Evolutionary conservation across 2,797 vertebrate species (phyloP).

Genomic region (Lateolabrax maculatus): DNA sequence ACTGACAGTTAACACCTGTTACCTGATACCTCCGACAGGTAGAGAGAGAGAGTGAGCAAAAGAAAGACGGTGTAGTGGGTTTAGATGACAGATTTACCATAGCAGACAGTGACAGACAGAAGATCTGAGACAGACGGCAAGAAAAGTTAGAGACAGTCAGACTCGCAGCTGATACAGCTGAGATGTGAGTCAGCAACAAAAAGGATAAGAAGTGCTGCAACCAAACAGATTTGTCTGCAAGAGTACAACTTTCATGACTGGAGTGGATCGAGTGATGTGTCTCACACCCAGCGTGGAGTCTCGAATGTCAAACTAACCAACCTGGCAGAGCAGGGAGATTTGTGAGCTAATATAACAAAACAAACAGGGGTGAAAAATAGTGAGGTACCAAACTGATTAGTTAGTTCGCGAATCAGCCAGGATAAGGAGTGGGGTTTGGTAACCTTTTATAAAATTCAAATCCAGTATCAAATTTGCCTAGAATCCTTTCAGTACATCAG

Average conservation of each 20-base stretch:
- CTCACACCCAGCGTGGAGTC: not conserved
- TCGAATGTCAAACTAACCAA: constrained; percentile 30
- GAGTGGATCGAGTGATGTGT: constrained; percentile 28
- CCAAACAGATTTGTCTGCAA: constrained; percentile 44
- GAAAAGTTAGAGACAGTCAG: constrained; percentile 41
- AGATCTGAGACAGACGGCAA: constrained; percentile 43
- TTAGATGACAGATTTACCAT: constrained; percentile 51
- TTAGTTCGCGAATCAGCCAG: not conserved
- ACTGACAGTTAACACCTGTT: constrained; percentile 58
- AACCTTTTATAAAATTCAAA: not conserved
- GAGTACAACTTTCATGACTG: constrained; percentile 30
- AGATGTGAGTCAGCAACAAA: constrained; percentile 40
- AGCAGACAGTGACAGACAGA: constrained; percentile 48
- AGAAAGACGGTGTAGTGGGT: constrained; percentile 39
- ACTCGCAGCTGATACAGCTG: constrained; percentile 32
- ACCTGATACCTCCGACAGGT: constrained; percentile 45
- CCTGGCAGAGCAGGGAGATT: constrained; percentile 2
- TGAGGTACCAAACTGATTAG: too few relatives aligned
- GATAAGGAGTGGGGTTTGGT: not conserved
- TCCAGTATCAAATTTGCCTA: not conserved
- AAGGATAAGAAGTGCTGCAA: constrained; percentile 27
- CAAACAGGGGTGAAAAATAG: not conserved
- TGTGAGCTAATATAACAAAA: not conserved
- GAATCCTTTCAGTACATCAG: not conserved
- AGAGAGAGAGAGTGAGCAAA: not conserved